Percentiles rank a stretch among this genome's conserved stretches.
Evolutionary conservation across 2,113 vertebrate species (phyloP).

Genomic region (Nymphicus hollandicus): DNA sequence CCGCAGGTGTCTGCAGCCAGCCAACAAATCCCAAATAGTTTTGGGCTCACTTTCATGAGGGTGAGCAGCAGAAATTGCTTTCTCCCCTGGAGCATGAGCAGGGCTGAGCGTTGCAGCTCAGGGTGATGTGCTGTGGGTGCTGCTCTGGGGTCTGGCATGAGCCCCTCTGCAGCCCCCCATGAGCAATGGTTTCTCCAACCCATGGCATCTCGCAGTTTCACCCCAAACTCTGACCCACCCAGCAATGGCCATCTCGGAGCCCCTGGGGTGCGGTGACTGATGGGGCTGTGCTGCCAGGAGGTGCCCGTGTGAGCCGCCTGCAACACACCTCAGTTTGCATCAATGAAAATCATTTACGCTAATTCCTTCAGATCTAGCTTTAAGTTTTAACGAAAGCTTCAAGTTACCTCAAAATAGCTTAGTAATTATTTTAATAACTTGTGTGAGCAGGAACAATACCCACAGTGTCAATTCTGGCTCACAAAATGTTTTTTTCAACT

Average conservation of each 20-base stretch:
- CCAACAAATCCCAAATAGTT: fast-evolving
- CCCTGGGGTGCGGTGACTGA: too few species aligned
- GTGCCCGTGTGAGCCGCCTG: too few species aligned
- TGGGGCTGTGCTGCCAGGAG: fast-evolving
- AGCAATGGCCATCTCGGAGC: background rate
- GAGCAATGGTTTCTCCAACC: background rate
- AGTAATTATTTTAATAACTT: slow-evolving; percentile 66
- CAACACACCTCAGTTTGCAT: background rate
- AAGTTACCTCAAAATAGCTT: slow-evolving; percentile 63
- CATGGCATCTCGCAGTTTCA: background rate
- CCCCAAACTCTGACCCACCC: background rate
- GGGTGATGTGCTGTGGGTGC: background rate
- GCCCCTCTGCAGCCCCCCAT: background rate
- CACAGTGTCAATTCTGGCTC: slow-evolving; percentile 57
- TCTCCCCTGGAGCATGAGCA: fast-evolving
- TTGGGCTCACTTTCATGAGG: too few species aligned
- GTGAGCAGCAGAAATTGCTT: background rate
- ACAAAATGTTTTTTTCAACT: slow-evolving; percentile 47
- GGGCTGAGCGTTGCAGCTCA: background rate
- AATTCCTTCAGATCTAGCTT: slow-evolving; percentile 46
- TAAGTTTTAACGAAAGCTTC: slow-evolving; percentile 67
- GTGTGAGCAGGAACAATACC: slow-evolving; percentile 63
- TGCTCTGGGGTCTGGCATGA: fast-evolving
- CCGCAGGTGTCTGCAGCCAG: fast-evolving
- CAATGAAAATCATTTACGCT: background rate